These are phyloP conservation scores for Lichenostomus cassidix DNA, from an alignment of 2,113 vertebrate genomes.

Conservation along the genomic window DNA sequence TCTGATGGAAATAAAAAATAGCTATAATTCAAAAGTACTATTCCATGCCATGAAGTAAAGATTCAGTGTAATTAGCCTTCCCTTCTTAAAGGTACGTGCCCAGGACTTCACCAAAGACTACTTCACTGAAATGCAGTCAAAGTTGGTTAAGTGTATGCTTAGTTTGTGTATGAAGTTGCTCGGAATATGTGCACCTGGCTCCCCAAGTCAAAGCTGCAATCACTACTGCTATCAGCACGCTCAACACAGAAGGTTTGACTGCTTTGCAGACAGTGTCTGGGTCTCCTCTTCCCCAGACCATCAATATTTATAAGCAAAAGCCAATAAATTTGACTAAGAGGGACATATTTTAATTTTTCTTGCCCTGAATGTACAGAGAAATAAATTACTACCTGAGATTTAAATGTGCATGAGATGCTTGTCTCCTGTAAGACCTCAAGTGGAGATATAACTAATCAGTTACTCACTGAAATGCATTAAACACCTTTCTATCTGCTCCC, in stretches of 20 bases:
- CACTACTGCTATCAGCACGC: background rate
- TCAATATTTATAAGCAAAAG: background rate
- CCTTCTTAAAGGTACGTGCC: background rate
- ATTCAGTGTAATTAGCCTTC: background rate
- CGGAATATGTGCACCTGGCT: background rate
- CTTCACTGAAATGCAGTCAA: background rate
- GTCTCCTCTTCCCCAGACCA: background rate
- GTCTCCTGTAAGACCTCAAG: background rate
- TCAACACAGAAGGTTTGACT: background rate
- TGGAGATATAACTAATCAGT: background rate
- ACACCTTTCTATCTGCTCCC: slow-evolving; percentile 10
- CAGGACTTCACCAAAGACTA: background rate
- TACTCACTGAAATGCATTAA: background rate
- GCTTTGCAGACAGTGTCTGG: background rate
- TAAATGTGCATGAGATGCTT: background rate
- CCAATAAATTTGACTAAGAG: background rate
- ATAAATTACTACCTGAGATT: background rate
- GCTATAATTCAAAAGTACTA: background rate
- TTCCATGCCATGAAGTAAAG: background rate
- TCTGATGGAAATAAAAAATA: background rate
- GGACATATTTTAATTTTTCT: background rate
- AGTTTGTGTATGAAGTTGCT: background rate
- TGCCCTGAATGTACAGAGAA: background rate
- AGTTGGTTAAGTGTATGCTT: background rate
- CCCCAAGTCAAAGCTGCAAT: background rate